Evolutionary conservation across 2,888 invertebrate genomes (phyloP), one percentile per base, ranked within the genome.

Genomic region (Sinelater perroti): DNA sequence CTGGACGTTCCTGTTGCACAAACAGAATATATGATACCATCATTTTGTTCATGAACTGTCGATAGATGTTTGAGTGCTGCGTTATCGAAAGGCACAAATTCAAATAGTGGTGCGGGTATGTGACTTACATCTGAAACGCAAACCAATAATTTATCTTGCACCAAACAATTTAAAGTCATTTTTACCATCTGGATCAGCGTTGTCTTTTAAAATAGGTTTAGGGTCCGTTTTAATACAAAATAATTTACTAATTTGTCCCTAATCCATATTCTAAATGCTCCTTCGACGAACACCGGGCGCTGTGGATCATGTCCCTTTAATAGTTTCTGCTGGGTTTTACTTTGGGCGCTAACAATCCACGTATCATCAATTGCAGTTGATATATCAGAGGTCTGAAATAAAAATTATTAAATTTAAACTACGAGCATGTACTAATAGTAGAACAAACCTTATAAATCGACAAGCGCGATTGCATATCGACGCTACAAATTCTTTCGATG

Each of bases 1-100:
- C 90, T 89, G 10, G 93, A 92, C 6, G 92, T 90, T 45, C 97
- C 97, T 55, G 97, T 96, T 18, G 94, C 93, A 79, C 95, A 95
- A 45, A 95, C 82, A 5, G 89, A 90, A 64, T 93, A 85, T 69
- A 97, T 89, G 0, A 90, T 90, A 2, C 95, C 95, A 78, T 97
- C 96, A 51, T 91, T 88, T 78, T 97, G 96, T 75, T 96, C 93
- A 75, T 98, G 97, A 1, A 95, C 87, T 17, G 89, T 87, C 6
- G 87, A 86, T 56, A 81, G 77, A 4, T 76, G 35, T 47, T 63
- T 65, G 42, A 80, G 62, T 8, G 69, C 63, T 56, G 73, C 82
- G 79, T 45, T 81, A 67, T 62, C 79, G 72, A 65, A 81, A 3
- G 73, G 71, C 52, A 63, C 65, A 78, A 85, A 69, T 80, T 80